Evolutionary conservation across 2,888 invertebrate species (phyloP).

Genomic region (Lycia hirtaria): DNA sequence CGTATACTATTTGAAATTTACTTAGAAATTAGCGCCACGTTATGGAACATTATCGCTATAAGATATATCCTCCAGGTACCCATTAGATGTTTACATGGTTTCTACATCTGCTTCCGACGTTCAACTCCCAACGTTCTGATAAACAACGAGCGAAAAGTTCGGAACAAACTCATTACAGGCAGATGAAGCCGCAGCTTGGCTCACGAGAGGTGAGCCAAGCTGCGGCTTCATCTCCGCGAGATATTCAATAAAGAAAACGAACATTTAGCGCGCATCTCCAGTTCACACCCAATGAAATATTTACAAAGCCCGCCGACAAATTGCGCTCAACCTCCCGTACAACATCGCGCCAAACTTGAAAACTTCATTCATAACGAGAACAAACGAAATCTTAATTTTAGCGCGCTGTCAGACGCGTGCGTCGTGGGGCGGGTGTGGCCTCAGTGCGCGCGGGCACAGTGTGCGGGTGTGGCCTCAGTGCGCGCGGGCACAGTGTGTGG

Average conservation of each 20-base stretch:
- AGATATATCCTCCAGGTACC: too few relatives aligned
- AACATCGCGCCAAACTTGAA: conserved; percentile 22
- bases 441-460: conserved; percentile 10
- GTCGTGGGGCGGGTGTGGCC: conserved; percentile 15
- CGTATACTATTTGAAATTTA: too few relatives aligned
- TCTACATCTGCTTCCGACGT: too few relatives aligned
- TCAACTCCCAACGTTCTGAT: background rate
- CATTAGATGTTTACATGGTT: too few relatives aligned
- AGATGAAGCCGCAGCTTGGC: background rate
- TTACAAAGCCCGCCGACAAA: conserved; percentile 20
- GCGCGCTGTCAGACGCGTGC: conserved; percentile 19
- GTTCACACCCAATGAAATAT: conserved; percentile 24
- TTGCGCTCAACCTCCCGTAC: conserved; percentile 19
- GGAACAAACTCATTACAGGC: background rate
- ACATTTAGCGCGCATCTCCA: background rate
- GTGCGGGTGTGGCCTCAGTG: conserved; percentile 10
- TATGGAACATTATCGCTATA: too few relatives aligned
- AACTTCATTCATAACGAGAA: conserved; percentile 38
- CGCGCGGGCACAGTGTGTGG: conserved; percentile 6
- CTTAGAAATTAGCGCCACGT: too few relatives aligned
- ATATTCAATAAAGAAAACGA: conserved; percentile 9
- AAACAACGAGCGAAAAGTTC: background rate
- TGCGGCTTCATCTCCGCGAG: background rate
- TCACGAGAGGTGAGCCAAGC: too few relatives aligned
- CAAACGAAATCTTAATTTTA: conserved; percentile 36